Conservation (phyloP, 2,797 vertebrate genomes). For the Dipus sagitta region DNA sequence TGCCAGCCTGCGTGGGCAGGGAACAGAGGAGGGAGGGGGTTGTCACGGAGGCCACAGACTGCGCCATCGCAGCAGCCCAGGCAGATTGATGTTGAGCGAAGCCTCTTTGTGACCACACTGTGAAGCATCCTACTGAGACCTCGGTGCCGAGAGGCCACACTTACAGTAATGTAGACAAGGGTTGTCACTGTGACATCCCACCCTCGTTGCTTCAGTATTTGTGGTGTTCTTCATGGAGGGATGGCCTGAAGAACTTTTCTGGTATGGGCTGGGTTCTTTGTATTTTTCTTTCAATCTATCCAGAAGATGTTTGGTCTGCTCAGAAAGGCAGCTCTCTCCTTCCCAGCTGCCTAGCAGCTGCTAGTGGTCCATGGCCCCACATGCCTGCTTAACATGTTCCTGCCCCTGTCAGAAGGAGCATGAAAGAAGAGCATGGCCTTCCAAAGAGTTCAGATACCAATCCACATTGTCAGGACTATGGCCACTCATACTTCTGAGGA, state of each 20-base stretch:
- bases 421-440: background rate
- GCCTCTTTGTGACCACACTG: background rate
- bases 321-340: background rate
- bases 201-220: background rate
- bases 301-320: background rate
- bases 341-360: background rate
- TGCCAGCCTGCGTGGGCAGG: background rate
- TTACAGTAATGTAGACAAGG: background rate
- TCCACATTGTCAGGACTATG: rapidly evolving
- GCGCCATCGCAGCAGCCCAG: background rate
- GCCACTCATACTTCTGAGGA: background rate
- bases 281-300: conserved; percentile 30
- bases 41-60: background rate
- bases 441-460: background rate
- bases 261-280: background rate
- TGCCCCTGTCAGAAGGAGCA: background rate
- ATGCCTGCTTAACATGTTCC: background rate
- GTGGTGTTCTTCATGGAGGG: background rate
- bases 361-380: background rate
- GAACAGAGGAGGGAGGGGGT: background rate
- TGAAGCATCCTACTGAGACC: background rate
- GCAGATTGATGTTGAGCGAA: background rate
- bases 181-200: background rate
- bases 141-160: background rate
- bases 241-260: background rate